Evolutionary conservation across 2,797 vertebrate species (phyloP), one percentile per base, ranked within the genome.

Genomic region (Bradypodion pumilum): DNA sequence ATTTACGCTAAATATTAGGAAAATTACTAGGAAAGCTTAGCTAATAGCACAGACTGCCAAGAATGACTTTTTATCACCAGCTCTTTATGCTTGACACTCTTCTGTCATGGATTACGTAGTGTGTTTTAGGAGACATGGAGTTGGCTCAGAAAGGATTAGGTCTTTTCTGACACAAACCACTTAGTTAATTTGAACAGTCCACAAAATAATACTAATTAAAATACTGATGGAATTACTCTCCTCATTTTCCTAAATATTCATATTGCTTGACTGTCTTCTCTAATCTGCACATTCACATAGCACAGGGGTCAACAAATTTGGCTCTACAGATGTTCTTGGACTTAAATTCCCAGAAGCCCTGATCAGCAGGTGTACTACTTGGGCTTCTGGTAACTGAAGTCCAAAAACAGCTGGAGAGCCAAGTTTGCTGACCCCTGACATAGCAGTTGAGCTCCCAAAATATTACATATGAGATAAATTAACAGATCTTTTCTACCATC

Each of bases 121-220:
- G n/a, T 42, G 76, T 35, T 74, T 66, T 19, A 2, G 6, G 56
- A 80, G 74, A 60, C 3, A 25, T 85, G 56, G 78, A 73, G 10
- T 16, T 29, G 66, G n/a, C 63, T 83, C 6, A 12, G 46, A 49
- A 49, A 89, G 87, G 80, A 27, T 73, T 72, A 87, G 23, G 9
- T 32, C 12, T 29, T 8, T 84, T 88, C 86, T 78, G 80, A 2
- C 16, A 52, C 52, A 77, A 88, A 83, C 82, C 44, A 49, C 83
- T 82, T 60, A 29, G 0, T 52, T 37, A 19, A 46, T 77, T 62
- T 75, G 40, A 65, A 65, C 84, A 82, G 12, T 40, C 81, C 84
- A 63, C 63, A 52, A 77, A 80, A 35, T 68, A 46, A 75, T 15
- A 44, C 25, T 25, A 68, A 37, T 78, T 86, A 90, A 90, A 74